A percentile compares a stretch with the other conserved stretches of the same genome.
phyloP scores from a whole-genome alignment of 2,797 vertebrate genomes.

The Benthosema pterotum region DNA sequence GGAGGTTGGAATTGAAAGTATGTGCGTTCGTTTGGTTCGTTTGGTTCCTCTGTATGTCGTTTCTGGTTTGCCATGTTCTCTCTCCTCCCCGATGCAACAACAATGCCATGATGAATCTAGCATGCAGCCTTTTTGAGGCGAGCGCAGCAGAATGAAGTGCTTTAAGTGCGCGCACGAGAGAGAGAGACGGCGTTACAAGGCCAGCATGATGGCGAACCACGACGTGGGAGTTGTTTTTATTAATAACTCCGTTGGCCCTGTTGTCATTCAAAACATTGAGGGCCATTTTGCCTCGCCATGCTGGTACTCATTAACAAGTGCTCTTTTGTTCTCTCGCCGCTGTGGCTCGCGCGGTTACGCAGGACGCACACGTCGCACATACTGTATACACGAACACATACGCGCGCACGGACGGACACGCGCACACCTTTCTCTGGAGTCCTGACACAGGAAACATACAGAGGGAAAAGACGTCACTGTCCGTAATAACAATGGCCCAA shows the following conservation, averaged over 20 bases:
- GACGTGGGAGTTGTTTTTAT: conserved; percentile 46
- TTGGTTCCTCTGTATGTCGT: too few species aligned
- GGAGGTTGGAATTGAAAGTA: too few species aligned
- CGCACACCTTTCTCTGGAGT: conserved; percentile 19
- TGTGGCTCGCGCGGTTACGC: conserved; percentile 51
- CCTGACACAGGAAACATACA: conserved; percentile 46
- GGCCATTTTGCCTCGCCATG: conserved; percentile 77
- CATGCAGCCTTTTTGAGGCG: not conserved
- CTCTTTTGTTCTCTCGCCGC: conserved; percentile 71
- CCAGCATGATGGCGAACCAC: too few species aligned
- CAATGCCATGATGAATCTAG: not conserved
- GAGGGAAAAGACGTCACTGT: conserved; percentile 36
- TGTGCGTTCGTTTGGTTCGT: too few species aligned
- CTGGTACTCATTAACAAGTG: conserved; percentile 67
- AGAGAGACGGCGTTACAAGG: too few species aligned
- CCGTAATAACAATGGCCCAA: conserved; percentile 32
- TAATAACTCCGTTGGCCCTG: conserved; percentile 53
- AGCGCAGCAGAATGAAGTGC: conserved; percentile 18
- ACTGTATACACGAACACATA: conserved; percentile 34
- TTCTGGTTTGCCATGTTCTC: too few species aligned
- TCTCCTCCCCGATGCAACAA: not conserved
- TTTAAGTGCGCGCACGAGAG: conserved; percentile 6
- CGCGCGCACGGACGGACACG: not conserved
- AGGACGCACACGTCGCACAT: conserved; percentile 36
- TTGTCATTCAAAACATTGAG: conserved; percentile 72